Evolutionary conservation across 2,797 vertebrate genomes (phyloP), one percentile per base, ranked within the genome.

Genomic region (Notoglanidium macrostoma): DNA sequence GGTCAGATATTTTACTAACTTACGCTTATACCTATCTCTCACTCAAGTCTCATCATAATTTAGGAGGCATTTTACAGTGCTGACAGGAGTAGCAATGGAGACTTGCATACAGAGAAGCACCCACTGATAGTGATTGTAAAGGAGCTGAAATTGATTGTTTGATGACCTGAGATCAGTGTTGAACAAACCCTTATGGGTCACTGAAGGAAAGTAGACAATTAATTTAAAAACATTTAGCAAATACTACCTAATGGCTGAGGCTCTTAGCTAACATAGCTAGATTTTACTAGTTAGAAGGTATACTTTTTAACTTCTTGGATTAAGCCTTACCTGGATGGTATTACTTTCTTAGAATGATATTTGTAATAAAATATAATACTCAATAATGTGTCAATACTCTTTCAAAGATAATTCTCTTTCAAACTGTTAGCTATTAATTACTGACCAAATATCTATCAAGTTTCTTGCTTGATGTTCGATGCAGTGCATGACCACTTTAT

Each of bases 1-100:
- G 26, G 78, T 86, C 84, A 55, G n/a, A 29, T 86, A 51, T 70
- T 68, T 68, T 44, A 73, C 32, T 63, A 59, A 35, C n/a, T 77
- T 12, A 63, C 3, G 2, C 59, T 61, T 68, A 11, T 32, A 32
- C 17, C 14, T 32, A 68, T 23, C 59, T 73, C 68, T 83, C 44
- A 68, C 51, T 68, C 44, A 83, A 23, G 23, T 9, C 54, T 23
- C 17, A 63, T n/a, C 21, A 81, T 46, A 63, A 81, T 46, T 6
- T 81, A 63, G 57, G n/a, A 61, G 15, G 14, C 14, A 46, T 29
- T 46, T 81, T 54, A 9, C 32, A n/a, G 12, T 81, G 29, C 40
- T 81, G 59, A 63, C 59, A 63, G 23, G 32, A 46, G 35, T 46
- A 46, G 65, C 26, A 82, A 81, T 83, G 86, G 57, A 76, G 40